phyloP scores from a whole-genome alignment of 2,888 invertebrate species.

The Drosophila acutilabella region DNA sequence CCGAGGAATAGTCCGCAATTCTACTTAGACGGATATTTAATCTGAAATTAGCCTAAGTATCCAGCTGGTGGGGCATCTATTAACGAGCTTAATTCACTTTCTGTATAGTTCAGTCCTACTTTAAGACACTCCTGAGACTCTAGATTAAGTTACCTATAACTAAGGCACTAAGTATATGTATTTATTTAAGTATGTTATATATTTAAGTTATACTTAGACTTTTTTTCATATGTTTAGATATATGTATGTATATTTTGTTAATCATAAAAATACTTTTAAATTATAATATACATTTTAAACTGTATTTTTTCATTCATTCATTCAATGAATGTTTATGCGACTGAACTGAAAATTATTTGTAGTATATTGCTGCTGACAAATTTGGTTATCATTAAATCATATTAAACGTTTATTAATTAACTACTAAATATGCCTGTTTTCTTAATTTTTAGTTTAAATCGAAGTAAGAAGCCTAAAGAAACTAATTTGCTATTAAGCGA shows the following conservation, averaged over 20 bases:
- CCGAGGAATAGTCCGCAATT: constrained; percentile 29
- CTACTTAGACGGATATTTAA: not conserved
- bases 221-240: not conserved
- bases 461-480: not conserved
- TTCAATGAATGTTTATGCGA: constrained; percentile 14
- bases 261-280: constrained; percentile 4
- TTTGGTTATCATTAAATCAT: constrained; percentile 1
- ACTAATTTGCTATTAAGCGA: too few species aligned
- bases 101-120: constrained; percentile 38
- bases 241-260: not conserved
- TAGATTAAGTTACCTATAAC: constrained; percentile 15
- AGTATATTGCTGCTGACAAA: not conserved
- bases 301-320: constrained; percentile 4
- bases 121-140: constrained; percentile 20
- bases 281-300: constrained; percentile 4
- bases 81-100: not conserved
- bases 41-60: constrained; percentile 9
- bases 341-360: constrained; percentile 17
- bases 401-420: constrained; percentile 1
- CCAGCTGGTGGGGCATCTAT: constrained; percentile 5
- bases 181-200: constrained; percentile 9
- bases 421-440: too few species aligned
- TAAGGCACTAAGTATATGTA: not conserved
- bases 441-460: not conserved
- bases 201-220: constrained; percentile 3